Evolutionary conservation across 2,888 invertebrate species (phyloP).

Genomic region (Stratiomys singularior): DNA sequence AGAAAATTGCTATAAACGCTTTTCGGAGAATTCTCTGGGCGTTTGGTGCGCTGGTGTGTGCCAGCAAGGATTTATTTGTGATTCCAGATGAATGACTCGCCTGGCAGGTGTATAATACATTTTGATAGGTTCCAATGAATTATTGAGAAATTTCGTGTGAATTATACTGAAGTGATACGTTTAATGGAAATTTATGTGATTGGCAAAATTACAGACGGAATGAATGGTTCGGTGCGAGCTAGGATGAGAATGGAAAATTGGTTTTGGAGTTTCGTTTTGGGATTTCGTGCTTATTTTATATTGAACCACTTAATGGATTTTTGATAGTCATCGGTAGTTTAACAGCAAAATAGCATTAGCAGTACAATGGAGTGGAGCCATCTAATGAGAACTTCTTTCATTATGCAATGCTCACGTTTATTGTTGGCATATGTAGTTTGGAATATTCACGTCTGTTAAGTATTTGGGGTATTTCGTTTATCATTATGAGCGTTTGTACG

Average conservation of each 20-base stretch:
- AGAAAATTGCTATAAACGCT: conserved; percentile 27
- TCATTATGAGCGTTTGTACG: too few species aligned
- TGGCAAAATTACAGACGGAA: conserved; percentile 37
- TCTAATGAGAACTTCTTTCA: too few species aligned
- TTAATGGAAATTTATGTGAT: conserved; percentile 38
- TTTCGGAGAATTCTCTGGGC: conserved; percentile 6
- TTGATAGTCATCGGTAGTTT: background rate
- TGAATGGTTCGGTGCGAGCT: background rate
- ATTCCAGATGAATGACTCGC: conserved; percentile 10
- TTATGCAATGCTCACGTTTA: too few species aligned
- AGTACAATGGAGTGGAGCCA: background rate
- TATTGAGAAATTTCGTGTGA: conserved; percentile 21
- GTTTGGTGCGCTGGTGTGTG: conserved; percentile 9
- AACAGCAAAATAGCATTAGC: background rate
- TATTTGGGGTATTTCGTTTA: too few species aligned
- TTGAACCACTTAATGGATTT: conserved; percentile 23
- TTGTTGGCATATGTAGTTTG: too few species aligned
- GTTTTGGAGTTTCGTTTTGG: conserved; percentile 5
- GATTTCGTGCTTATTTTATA: conserved; percentile 31
- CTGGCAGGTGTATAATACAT: conserved; percentile 39
- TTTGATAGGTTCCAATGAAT: conserved; percentile 34
- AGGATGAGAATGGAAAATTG: background rate
- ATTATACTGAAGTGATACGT: background rate
- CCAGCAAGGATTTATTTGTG: conserved; percentile 7
- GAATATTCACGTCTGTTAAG: too few species aligned